A percentile compares a stretch with the other conserved stretches of the same genome.
Conservation (phyloP, 2,113 vertebrate species). For the Chelonoidis abingdonii region DNA sequence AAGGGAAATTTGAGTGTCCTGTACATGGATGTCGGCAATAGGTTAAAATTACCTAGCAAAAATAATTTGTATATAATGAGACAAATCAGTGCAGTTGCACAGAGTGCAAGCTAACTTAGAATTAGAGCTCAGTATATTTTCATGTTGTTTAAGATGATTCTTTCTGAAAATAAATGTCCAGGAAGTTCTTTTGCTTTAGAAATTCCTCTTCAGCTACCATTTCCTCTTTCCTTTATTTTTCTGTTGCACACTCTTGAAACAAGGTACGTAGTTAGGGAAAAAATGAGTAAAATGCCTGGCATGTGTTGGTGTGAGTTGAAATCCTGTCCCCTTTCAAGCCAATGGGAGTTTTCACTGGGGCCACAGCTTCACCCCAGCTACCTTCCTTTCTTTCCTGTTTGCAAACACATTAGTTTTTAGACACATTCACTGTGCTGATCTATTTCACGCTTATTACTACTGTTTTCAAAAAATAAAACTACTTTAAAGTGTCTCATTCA, state of each 20-base stretch:
- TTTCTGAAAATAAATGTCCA: neutral
- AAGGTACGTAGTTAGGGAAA: neutral
- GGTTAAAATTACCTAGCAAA: neutral
- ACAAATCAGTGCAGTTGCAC: neutral
- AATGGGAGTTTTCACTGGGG: neutral
- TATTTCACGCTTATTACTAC: slow-evolving; percentile 42
- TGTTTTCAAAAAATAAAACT: slow-evolving; percentile 34
- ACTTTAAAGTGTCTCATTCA: slow-evolving; percentile 58
- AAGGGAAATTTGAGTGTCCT: neutral
- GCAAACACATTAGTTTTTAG: neutral
- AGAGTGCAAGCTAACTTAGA: neutral
- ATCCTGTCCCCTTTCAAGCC: neutral
- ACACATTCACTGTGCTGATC: slow-evolving; percentile 17
- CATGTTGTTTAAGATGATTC: neutral
- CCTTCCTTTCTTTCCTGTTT: neutral
- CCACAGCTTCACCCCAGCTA: neutral
- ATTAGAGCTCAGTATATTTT: neutral
- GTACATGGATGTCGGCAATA: neutral
- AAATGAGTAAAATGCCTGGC: neutral
- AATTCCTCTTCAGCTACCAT: neutral
- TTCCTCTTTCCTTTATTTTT: slow-evolving; percentile 10
- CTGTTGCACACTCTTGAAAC: neutral
- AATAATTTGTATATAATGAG: neutral
- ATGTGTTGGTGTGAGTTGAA: neutral
- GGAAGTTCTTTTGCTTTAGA: slow-evolving; percentile 2